phyloP scores from a whole-genome alignment of 2,888 invertebrate genomes.

The Chaetogeoica ovagalla region DNA sequence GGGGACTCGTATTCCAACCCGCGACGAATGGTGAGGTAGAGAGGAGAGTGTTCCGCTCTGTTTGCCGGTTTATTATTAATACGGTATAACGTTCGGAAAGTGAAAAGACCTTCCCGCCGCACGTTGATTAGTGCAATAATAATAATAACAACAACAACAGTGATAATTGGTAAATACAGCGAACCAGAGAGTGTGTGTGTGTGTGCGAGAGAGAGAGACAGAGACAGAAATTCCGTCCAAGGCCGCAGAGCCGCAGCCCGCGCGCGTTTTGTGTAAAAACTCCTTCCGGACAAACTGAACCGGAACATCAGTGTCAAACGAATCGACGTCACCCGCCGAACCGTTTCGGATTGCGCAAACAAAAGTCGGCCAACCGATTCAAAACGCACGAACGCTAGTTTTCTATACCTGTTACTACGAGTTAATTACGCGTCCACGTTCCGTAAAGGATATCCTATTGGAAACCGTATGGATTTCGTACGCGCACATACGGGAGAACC shows the following conservation, averaged over 20 bases:
- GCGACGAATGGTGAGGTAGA: neutral
- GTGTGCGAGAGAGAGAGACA: neutral
- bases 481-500: no score
- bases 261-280: constrained; percentile 39
- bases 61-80: constrained; percentile 29
- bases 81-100: constrained; percentile 42
- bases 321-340: constrained; percentile 34
- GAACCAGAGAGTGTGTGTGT: neutral
- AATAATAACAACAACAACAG: constrained; percentile 25
- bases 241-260: constrained; percentile 24
- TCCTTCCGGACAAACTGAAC: constrained; percentile 53
- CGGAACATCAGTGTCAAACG: constrained; percentile 53
- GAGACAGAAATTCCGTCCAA: constrained; percentile 26
- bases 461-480: no score
- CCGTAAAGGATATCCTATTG: constrained; percentile 14
- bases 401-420: neutral
- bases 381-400: neutral
- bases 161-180: neutral
- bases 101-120: constrained; percentile 50
- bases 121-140: constrained; percentile 50
- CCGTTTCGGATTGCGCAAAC: constrained; percentile 46
- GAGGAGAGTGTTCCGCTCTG: constrained; percentile 44
- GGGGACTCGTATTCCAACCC: constrained; percentile 10
- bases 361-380: constrained; percentile 37
- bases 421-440: constrained; percentile 4